A percentile compares a stretch with the other conserved stretches of the same genome.
phyloP scores from a whole-genome alignment of 2,797 vertebrate species.

The Setipinna tenuifilis region DNA sequence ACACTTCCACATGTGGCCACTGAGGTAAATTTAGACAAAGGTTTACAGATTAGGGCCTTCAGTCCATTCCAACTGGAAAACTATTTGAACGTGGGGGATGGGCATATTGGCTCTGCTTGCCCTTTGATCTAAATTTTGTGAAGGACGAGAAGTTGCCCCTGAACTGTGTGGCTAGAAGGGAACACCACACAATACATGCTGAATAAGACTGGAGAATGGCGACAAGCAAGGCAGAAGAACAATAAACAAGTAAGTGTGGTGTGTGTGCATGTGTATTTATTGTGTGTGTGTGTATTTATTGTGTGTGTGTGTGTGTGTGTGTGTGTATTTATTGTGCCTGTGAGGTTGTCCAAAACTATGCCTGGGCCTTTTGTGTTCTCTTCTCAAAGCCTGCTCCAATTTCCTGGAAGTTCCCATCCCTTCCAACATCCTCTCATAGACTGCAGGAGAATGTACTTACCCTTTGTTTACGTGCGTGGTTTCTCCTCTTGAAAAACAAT shows the following conservation, averaged over 20 bases:
- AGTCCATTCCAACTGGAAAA: background rate
- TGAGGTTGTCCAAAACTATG: background rate
- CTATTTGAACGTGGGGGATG: background rate
- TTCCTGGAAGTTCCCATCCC: conserved; percentile 38
- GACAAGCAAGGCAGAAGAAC: background rate
- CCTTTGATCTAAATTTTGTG: background rate
- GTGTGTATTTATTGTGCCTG: background rate
- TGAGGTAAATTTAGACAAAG: conserved; percentile 53
- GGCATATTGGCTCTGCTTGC: background rate
- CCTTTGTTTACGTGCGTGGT: conserved; percentile 98
- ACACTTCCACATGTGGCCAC: conserved; percentile 56
- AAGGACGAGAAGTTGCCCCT: background rate
- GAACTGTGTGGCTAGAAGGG: too few relatives aligned
- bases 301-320: conserved; percentile 11
- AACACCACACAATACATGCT: background rate
- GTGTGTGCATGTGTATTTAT: background rate
- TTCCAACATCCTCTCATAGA: conserved; percentile 21
- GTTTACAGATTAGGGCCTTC: conserved; percentile 47
- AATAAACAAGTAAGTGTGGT: background rate
- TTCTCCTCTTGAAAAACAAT: conserved; percentile 98
- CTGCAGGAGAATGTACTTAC: conserved; percentile 71
- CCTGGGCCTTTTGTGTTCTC: conserved; percentile 14
- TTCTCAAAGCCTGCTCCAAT: conserved; percentile 35
- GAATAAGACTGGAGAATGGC: background rate
- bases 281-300: background rate